Evolutionary conservation across 2,888 invertebrate genomes (phyloP), one percentile per base, ranked within the genome.

Genomic region (Prionchulus punctatus): DNA sequence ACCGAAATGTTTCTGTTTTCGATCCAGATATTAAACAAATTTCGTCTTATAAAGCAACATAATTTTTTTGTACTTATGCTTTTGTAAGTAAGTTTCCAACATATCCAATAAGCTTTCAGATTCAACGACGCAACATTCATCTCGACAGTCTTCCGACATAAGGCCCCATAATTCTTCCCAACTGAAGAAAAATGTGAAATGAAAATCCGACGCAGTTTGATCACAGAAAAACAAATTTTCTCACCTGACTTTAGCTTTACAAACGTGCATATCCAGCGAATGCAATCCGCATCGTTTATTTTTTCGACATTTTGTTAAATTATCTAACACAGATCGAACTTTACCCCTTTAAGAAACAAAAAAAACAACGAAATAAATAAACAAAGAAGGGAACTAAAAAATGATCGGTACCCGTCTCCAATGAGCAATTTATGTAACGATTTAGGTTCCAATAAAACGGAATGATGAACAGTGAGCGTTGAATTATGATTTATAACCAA

Each of bases 271-370:
- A 71, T 91, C 91, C 63, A 91, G 75, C 18, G 89, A 89, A 74
- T 91, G 91, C 55, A 91, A 76, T 18, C 83, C 80, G 75, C 91
- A 91, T 54, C 91, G 79, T 64, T 85, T 83, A 23, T 86, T 88
- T 71, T 89, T 90, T 71, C 87, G 86, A 73, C 83, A 85, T 60
- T 86, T 79, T 45, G 85, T 82, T 56, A 71, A 67, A 45, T 69
- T 64, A 43, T 70, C 70, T 55, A 72, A 63, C 59, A 70, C 64
- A 30, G 64, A 61, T 57, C 63, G 65, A 54, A 71, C 59, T 55
- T 67, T 66, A 31, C 69, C 65, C 54, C 72, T 71, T n/a, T n/a
- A 63, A 31, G 60, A 58, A 18, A n/a, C 30, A 51, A 55, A 30
- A 23, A 25, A 25, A 26, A 50, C 4, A 18, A 36, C 18, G 36